Conservation (phyloP, 2,113 vertebrate genomes). For the Larimichthys crocea region DNA sequence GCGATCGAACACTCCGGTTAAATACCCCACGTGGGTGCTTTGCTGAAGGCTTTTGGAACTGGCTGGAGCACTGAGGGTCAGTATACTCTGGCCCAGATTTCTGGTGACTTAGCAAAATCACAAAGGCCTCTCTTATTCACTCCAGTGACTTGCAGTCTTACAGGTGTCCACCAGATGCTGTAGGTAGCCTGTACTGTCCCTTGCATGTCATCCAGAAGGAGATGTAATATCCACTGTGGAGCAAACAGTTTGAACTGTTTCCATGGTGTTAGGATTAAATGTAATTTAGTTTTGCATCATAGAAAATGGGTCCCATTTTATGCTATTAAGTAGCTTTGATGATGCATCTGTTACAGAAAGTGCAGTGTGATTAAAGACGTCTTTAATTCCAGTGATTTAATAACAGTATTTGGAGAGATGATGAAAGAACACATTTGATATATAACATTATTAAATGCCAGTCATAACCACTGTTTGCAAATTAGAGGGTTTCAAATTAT, state of each 20-base stretch:
- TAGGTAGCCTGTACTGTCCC: constrained; percentile 66
- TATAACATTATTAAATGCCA: constrained; percentile 39
- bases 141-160: constrained; percentile 71
- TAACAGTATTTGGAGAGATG: constrained; percentile 32
- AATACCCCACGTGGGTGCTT: constrained; percentile 20
- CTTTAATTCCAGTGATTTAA: constrained; percentile 48
- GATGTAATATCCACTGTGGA: constrained; percentile 41
- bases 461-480: constrained; percentile 19
- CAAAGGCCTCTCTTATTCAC: constrained; percentile 41
- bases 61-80: constrained; percentile 36
- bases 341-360: constrained; percentile 41
- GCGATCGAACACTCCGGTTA: constrained; percentile 28
- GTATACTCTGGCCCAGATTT: constrained; percentile 27
- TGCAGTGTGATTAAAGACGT: constrained; percentile 32
- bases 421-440: constrained; percentile 51
- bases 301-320: constrained; percentile 46
- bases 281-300: constrained; percentile 53
- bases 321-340: constrained; percentile 59
- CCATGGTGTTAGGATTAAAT: constrained; percentile 59
- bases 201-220: constrained; percentile 33
- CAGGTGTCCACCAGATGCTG: constrained; percentile 83
- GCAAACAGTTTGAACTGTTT: constrained; percentile 43
- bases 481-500: constrained; percentile 27
- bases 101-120: constrained; percentile 61
- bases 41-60: constrained; percentile 6